phyloP scores from a whole-genome alignment of 2,113 vertebrate genomes.

The Beaufortia kweichowensis region DNA sequence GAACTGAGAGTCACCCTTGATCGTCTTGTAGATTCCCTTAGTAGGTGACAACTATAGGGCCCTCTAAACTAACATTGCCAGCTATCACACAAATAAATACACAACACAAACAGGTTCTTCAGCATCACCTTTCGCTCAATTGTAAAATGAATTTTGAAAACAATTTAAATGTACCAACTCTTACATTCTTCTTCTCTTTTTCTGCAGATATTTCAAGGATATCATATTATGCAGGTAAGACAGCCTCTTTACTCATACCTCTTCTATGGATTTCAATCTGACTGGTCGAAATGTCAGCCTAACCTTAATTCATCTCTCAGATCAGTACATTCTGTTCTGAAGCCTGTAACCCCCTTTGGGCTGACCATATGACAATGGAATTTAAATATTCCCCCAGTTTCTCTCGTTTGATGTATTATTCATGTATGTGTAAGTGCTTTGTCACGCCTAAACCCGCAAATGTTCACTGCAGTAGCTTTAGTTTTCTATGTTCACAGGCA shows the following conservation, averaged over 20 bases:
- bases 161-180: not conserved
- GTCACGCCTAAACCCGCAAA: not conserved
- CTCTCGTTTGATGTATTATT: conserved; percentile 30
- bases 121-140: conserved; percentile 17
- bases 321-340: conserved; percentile 20
- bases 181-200: conserved; percentile 52
- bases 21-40: not conserved
- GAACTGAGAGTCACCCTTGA: too few relatives aligned
- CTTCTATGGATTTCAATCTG: not conserved
- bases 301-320: conserved; percentile 20
- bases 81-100: too few relatives aligned
- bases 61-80: conserved; percentile 2
- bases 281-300: conserved; percentile 14
- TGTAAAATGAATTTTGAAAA: not conserved
- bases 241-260: not conserved
- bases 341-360: conserved; percentile 8
- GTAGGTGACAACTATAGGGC: conserved; percentile 48
- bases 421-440: conserved; percentile 5
- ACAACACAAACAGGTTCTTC: conserved; percentile 26
- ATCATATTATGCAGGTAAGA: conserved; percentile 83
- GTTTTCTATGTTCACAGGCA: not conserved
- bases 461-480: not conserved
- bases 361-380: conserved; percentile 12
- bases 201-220: conserved; percentile 85
- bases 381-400: conserved; percentile 21